phyloP scores from a whole-genome alignment of 1,140 invertebrate species.

The Acromyrmex charruanus region DNA sequence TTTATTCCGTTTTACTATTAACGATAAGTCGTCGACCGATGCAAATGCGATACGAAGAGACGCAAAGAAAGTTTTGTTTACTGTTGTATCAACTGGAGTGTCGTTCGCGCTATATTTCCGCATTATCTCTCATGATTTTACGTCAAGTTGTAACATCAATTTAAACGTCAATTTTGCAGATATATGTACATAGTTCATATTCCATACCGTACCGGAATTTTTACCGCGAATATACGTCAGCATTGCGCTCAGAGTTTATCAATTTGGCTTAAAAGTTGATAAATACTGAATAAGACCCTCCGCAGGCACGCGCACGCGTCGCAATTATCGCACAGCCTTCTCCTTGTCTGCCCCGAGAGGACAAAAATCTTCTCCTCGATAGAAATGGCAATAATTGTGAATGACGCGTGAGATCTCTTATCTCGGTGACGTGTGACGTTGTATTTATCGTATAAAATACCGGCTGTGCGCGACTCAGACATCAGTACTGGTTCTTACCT shows the following conservation, averaged over 20 bases:
- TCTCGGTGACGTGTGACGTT: constrained; percentile 68
- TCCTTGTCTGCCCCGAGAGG: neutral
- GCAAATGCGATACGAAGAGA: neutral
- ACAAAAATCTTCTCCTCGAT: neutral
- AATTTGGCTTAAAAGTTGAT: constrained; percentile 14
- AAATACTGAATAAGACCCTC: neutral
- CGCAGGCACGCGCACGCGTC: neutral
- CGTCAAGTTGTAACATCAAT: neutral
- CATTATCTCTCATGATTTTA: constrained; percentile 32
- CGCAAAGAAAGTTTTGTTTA: constrained; percentile 15
- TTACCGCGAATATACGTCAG: constrained; percentile 20
- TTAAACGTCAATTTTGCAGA: constrained; percentile 11
- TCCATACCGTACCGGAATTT: neutral
- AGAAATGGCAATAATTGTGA: constrained; percentile 51
- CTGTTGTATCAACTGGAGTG: neutral
- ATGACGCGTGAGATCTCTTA: constrained; percentile 68
- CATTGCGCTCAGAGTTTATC: constrained; percentile 25
- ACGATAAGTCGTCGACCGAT: constrained; percentile 48
- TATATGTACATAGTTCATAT: constrained; percentile 17
- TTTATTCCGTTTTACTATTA: neutral
- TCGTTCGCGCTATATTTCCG: neutral
- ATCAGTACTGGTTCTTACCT: constrained; percentile 65
- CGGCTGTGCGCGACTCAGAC: constrained; percentile 1
- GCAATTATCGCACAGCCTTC: constrained; percentile 3
- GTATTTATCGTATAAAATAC: constrained; percentile 76